These are phyloP conservation scores for Chaenodraco wilsoni DNA, from an alignment of 2,797 vertebrate genomes.

Conservation along the genomic window DNA sequence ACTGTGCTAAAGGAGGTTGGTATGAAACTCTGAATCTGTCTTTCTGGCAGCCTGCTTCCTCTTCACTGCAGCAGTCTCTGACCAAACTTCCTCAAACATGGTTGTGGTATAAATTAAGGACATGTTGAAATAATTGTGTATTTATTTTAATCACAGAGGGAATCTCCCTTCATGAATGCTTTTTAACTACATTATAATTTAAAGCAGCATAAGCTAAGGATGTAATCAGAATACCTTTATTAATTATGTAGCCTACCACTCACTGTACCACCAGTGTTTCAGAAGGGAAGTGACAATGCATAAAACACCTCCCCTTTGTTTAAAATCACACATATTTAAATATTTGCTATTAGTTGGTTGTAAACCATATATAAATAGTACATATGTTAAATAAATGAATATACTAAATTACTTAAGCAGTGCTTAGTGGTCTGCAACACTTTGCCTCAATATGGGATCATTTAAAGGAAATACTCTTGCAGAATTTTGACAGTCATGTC, in stretches of 20 bases:
- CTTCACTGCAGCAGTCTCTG: not conserved
- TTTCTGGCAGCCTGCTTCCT: constrained; percentile 7
- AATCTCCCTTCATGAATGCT: not conserved
- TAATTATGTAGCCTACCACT: too few relatives aligned
- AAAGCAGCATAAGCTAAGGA: not conserved
- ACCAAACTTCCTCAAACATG: not conserved
- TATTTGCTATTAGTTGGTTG: not conserved
- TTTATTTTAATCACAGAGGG: not conserved
- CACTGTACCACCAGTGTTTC: not conserved
- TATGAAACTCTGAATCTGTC: constrained; percentile 13
- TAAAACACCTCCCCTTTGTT: not conserved
- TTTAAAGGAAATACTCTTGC: not conserved
- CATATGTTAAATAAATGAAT: not conserved
- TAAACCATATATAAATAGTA: not conserved
- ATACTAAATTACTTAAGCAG: not conserved
- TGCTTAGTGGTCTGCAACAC: not conserved
- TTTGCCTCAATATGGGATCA: not conserved
- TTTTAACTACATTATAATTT: not conserved
- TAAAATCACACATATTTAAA: not conserved
- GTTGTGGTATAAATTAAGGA: constrained; percentile 3
- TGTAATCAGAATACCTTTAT: not conserved
- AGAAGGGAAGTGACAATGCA: not conserved
- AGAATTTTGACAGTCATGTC: not conserved
- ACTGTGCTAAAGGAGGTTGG: constrained; percentile 90
- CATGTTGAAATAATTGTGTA: not conserved